Conservation (phyloP, 2,113 vertebrate species). For the Takifugu bimaculatus region DNA sequence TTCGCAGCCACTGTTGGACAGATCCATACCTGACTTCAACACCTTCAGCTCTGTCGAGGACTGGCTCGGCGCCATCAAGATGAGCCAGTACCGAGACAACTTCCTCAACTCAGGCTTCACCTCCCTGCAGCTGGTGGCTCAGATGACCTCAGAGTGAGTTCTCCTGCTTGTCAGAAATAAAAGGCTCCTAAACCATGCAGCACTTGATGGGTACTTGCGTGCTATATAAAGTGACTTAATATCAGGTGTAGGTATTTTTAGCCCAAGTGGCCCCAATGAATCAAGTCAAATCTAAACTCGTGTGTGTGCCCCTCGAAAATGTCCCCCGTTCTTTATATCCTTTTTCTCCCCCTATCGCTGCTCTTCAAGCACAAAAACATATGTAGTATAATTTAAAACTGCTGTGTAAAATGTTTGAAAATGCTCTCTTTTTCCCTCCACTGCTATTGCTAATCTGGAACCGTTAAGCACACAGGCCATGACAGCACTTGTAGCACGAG, state of each 20-base stretch:
- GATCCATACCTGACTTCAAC: slow-evolving; percentile 96
- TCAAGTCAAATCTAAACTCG: slow-evolving; percentile 15
- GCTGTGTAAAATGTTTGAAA: too few relatives aligned
- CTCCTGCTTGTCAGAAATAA: slow-evolving; percentile 13
- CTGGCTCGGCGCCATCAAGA: slow-evolving; percentile 97
- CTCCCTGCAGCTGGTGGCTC: slow-evolving; percentile 91
- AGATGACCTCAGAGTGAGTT: slow-evolving; percentile 98
- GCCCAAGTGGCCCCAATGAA: slow-evolving; percentile 17
- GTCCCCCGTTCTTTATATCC: too few relatives aligned
- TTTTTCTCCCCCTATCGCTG: too few relatives aligned
- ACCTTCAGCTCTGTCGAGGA: slow-evolving; percentile 98
- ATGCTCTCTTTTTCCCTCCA: not conserved
- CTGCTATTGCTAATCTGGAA: slow-evolving; percentile 14
- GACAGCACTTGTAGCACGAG: slow-evolving; percentile 9
- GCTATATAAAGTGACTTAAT: slow-evolving; percentile 25
- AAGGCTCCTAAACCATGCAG: slow-evolving; percentile 12
- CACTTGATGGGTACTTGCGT: slow-evolving; percentile 38
- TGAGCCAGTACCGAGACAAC: slow-evolving; percentile 98
- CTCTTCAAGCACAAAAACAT: too few relatives aligned
- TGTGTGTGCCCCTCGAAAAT: not conserved
- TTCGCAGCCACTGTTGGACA: slow-evolving; percentile 96
- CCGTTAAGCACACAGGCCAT: slow-evolving; percentile 27
- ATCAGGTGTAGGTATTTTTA: slow-evolving; percentile 51
- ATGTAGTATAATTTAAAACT: too few relatives aligned
- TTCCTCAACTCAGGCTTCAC: slow-evolving; percentile 97